Percentiles rank a stretch among this genome's conserved stretches.
These are phyloP conservation scores for Tetrao urogallus DNA, from an alignment of 2,113 vertebrate genomes.

Conservation along the genomic window DNA sequence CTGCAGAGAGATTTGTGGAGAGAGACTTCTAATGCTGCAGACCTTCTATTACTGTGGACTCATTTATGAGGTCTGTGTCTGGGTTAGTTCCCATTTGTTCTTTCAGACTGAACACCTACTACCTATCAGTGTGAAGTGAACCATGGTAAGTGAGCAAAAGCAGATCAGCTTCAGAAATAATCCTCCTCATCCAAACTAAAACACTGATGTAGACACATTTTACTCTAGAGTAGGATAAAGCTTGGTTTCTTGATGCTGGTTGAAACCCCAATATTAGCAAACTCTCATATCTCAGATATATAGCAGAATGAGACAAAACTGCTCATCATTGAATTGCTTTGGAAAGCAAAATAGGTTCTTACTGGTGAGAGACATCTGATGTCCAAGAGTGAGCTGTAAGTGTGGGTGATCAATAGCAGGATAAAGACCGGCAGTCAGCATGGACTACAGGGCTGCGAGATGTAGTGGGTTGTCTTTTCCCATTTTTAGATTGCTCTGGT, in stretches of 20 bases:
- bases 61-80: neutral
- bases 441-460: fast-evolving
- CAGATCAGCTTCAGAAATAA: neutral
- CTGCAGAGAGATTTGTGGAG: neutral
- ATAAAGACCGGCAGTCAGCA: neutral
- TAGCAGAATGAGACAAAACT: neutral
- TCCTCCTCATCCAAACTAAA: neutral
- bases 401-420: neutral
- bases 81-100: neutral
- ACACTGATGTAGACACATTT: neutral
- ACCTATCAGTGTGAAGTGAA: neutral
- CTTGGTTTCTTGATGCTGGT: neutral
- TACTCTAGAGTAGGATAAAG: neutral
- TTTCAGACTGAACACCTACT: neutral
- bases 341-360: neutral
- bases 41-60: neutral
- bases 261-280: neutral
- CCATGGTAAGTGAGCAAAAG: neutral
- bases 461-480: neutral
- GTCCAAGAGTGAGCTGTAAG: neutral
- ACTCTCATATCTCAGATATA: neutral
- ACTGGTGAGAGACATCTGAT: neutral
- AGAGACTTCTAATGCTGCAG: neutral
- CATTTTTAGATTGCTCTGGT: neutral
- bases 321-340: neutral